Evolutionary conservation across 2,113 vertebrate genomes (phyloP), one percentile per base, ranked within the genome.

Genomic region (Candoia aspera): DNA sequence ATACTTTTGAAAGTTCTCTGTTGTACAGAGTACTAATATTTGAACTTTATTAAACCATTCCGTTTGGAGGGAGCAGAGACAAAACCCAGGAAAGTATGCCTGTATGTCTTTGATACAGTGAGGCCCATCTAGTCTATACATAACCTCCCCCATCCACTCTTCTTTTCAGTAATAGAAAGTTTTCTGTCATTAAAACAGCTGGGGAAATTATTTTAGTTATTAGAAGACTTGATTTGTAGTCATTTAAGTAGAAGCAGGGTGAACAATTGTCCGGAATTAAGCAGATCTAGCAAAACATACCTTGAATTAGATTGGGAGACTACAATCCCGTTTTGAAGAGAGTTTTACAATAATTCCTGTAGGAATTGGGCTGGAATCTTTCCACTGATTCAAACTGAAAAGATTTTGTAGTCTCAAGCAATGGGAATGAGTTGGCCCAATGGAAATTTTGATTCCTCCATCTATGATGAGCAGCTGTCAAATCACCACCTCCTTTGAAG

Each of bases 181-280:
- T 89, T 23, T 92, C 87, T 42, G 58, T 89, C 87, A 89, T 89
- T 92, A 84, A 24, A 88, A 33, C 54, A 92, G 57, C 57, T 92
- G 68, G 37, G 57, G 11, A 26, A 33, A 60, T 21, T n/a, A 84
- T 60, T 58, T 84, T 46, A 53, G 54, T 88, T 88, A 83, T 84
- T 83, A 29, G 55, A 60, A 60, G 86, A 13, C 21, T 87, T 88
- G 33, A 33, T 84, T 84, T 60, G 55, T 29, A 84, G 53, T 11
- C 57, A 54, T 84, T 92, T 62, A 59, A 17, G 29, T 57, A 84
- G 58, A 55, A 46, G 87, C 73, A 62, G 46, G 42, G 60, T 46
- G 42, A 62, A 92, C 37, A 21, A 92, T 37, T 84, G 26, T 84
- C 57, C 62, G 29, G 42, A 33, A 84, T 84, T 46, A 88, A 49